Conservation (phyloP, 2,113 vertebrate species). For the Syngnathus typhle region DNA sequence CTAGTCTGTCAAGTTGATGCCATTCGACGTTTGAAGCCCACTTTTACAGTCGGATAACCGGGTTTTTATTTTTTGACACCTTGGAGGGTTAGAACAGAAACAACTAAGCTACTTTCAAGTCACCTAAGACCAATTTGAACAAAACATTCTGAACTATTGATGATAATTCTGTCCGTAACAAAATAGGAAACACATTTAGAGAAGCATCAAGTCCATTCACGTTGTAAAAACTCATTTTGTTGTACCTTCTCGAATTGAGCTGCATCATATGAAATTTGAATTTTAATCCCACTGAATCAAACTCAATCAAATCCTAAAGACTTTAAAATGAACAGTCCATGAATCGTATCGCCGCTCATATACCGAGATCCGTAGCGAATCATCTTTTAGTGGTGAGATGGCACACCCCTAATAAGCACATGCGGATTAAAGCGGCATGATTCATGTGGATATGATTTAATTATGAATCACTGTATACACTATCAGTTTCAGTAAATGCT, state of each 20-base stretch:
- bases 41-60: neutral
- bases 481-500: neutral
- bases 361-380: too few species aligned
- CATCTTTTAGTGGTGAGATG: too few species aligned
- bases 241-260: too few species aligned
- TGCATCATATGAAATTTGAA: too few species aligned
- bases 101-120: neutral
- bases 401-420: neutral
- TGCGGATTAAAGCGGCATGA: neutral
- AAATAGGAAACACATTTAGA: too few species aligned
- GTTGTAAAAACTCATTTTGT: too few species aligned
- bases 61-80: neutral
- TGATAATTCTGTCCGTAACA: too few species aligned
- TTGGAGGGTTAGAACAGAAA: neutral
- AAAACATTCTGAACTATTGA: neutral
- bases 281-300: too few species aligned
- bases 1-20: slow-evolving; percentile 1
- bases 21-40: neutral
- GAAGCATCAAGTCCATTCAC: too few species aligned
- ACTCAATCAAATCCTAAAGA: too few species aligned
- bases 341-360: too few species aligned
- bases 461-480: neutral
- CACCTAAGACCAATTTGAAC: neutral
- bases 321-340: too few species aligned
- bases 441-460: neutral